Conservation (phyloP, 1,140 invertebrate genomes). For the Steinernema khuongi region DNA sequence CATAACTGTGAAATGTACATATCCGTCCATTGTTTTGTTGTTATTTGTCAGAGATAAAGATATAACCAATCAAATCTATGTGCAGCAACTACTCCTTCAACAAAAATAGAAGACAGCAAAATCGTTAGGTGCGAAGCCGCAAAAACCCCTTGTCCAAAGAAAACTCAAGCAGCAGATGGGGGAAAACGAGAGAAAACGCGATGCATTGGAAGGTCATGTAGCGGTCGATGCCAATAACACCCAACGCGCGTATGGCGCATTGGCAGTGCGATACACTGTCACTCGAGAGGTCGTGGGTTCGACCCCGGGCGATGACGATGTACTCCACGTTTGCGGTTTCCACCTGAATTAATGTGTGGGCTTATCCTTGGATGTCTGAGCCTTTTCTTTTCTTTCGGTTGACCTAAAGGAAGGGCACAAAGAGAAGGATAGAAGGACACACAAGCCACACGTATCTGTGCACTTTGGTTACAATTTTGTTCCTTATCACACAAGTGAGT, state of each 20-base stretch:
- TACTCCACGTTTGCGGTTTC: conserved; percentile 9
- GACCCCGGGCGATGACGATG: background rate
- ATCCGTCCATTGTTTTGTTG: background rate
- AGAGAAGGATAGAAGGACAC: background rate
- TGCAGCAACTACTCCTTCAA: too few species aligned
- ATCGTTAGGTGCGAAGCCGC: too few species aligned
- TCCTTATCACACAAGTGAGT: background rate
- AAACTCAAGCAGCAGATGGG: background rate
- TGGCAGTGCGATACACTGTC: background rate
- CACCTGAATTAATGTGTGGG: conserved; percentile 15
- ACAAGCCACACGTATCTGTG: background rate
- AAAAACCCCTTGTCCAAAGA: too few species aligned
- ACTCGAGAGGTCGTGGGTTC: background rate
- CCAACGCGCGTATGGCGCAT: background rate
- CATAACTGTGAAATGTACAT: background rate
- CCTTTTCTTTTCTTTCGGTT: background rate
- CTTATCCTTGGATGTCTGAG: conserved; percentile 9
- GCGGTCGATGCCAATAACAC: background rate
- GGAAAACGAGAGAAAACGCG: background rate
- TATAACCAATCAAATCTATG: too few species aligned
- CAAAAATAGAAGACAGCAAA: too few species aligned
- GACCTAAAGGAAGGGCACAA: background rate
- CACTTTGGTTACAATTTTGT: background rate
- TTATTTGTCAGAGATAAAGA: background rate
- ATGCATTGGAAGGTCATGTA: background rate